Conservation (phyloP, 2,888 invertebrate species). For the Pterobdella sp. region DNA sequence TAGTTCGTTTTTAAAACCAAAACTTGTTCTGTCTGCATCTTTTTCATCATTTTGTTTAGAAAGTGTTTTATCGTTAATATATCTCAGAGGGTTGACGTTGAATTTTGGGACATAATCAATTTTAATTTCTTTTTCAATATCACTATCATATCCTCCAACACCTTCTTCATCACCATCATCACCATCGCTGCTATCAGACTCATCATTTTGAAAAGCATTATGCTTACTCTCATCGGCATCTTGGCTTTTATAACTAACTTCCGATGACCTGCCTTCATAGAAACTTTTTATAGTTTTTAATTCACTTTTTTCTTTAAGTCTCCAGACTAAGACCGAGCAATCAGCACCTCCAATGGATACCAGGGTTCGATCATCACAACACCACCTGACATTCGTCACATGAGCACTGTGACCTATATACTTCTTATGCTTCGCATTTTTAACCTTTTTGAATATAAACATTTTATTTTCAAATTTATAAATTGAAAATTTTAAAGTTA, state of each 20-base stretch:
- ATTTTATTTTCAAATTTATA: background rate
- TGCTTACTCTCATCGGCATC: background rate
- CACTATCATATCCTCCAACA: slow-evolving; percentile 49
- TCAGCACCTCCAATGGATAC: slow-evolving; percentile 52
- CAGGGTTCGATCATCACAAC: slow-evolving; percentile 45
- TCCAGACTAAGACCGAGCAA: slow-evolving; percentile 52
- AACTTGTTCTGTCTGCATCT: background rate
- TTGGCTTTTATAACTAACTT: background rate
- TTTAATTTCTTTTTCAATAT: slow-evolving; percentile 49
- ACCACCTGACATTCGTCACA: slow-evolving; percentile 52
- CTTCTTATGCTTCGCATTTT: slow-evolving; percentile 50
- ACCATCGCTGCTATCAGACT: slow-evolving; percentile 51
- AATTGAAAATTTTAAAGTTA: background rate
- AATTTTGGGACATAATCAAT: slow-evolving; percentile 50
- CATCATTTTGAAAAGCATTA: slow-evolving; percentile 44
- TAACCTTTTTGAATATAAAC: slow-evolving; percentile 30
- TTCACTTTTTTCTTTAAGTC: slow-evolving; percentile 31
- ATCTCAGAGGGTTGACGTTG: slow-evolving; percentile 45
- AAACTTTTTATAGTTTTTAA: background rate
- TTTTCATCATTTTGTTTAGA: slow-evolving; percentile 21
- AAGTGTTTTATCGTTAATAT: slow-evolving; percentile 42
- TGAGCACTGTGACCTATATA: slow-evolving; percentile 53
- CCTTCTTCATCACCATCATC: slow-evolving; percentile 42
- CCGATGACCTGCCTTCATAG: background rate
- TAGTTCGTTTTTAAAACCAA: background rate